A percentile compares a stretch with the other conserved stretches of the same genome.
phyloP scores from a whole-genome alignment of 2,797 vertebrate genomes.

The Podarcis lilfordi region DNA sequence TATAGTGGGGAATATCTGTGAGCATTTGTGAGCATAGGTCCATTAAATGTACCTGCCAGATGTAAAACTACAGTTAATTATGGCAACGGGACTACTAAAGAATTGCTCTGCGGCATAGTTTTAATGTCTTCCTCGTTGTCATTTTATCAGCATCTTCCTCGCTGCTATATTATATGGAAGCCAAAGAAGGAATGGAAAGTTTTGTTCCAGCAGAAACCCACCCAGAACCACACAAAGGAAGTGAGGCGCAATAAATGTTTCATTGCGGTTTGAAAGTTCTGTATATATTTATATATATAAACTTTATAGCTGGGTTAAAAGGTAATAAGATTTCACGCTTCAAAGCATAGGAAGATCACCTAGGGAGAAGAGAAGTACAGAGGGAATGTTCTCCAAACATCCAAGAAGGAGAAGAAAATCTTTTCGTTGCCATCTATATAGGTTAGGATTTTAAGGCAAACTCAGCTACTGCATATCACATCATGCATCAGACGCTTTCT shows the following conservation, averaged over 20 bases:
- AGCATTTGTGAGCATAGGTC: background rate
- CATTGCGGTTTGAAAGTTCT: constrained; percentile 1
- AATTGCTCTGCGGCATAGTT: background rate
- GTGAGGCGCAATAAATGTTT: background rate
- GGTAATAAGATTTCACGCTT: constrained; percentile 20
- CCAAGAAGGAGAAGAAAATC: background rate
- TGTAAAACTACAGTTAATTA: background rate
- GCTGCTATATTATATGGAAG: background rate
- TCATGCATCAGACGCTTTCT: background rate
- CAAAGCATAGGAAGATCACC: constrained; percentile 15
- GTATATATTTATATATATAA: background rate
- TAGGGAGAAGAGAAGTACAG: background rate
- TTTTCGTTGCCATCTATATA: background rate
- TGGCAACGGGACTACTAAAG: background rate
- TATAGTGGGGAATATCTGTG: background rate
- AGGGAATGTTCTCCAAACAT: constrained; percentile 3
- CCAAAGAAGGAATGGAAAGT: background rate
- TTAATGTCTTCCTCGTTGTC: background rate
- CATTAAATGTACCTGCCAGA: background rate
- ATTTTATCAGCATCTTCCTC: background rate
- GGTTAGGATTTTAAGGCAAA: background rate
- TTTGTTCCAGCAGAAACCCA: background rate
- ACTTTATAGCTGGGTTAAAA: constrained; percentile 28
- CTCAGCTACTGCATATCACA: background rate
- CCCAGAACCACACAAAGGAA: background rate